These are phyloP conservation scores for Origma solitaria DNA, from an alignment of 2,113 vertebrate genomes.

Conservation along the genomic window DNA sequence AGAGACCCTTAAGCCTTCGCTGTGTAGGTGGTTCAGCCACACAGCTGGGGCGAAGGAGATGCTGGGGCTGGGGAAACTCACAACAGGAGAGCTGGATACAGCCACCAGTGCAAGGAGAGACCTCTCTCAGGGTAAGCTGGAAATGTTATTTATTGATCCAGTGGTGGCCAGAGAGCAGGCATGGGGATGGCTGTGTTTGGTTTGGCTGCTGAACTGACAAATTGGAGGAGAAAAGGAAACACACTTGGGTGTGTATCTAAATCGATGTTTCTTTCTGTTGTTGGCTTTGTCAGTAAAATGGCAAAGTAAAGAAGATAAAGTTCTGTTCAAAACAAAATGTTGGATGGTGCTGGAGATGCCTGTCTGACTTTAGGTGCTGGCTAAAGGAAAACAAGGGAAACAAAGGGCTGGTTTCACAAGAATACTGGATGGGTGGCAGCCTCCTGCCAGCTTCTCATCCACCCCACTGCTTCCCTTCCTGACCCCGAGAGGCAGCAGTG, in stretches of 20 bases:
- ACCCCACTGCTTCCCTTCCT: neutral
- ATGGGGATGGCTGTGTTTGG: neutral
- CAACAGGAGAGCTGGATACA: neutral
- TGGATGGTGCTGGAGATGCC: neutral
- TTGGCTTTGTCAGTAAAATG: neutral
- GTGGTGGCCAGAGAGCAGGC: neutral
- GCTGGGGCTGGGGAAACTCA: neutral
- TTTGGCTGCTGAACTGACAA: neutral
- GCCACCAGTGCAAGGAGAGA: neutral
- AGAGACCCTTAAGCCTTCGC: neutral
- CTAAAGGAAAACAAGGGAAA: neutral
- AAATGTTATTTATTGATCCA: neutral
- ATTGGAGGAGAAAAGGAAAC: neutral
- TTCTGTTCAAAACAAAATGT: neutral
- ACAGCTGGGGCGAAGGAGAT: accelerated
- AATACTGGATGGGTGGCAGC: neutral
- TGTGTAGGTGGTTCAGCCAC: neutral
- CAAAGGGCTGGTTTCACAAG: neutral
- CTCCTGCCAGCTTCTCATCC: too few species aligned
- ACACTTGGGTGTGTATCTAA: neutral
- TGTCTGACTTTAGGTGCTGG: neutral
- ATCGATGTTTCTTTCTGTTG: neutral
- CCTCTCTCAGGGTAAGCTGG: neutral
- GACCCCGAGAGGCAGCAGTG: accelerated
- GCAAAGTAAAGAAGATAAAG: neutral